Percentiles rank a stretch among this genome's conserved stretches.
These are phyloP conservation scores for Tetrapedia diversipes DNA, from an alignment of 2,888 invertebrate genomes.

Conservation along the genomic window DNA sequence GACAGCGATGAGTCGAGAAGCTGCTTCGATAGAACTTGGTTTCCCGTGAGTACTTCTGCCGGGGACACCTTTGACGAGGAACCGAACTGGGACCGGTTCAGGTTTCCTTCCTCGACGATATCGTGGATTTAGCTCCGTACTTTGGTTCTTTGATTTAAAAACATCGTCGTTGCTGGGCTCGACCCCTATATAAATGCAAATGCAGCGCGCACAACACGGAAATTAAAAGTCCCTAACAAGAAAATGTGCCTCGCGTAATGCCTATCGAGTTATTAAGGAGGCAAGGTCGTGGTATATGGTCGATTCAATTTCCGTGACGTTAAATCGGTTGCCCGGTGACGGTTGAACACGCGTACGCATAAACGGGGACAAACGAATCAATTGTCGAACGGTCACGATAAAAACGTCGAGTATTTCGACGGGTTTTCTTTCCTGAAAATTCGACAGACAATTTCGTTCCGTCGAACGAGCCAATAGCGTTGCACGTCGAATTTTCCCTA, in stretches of 20 bases:
- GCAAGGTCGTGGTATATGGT: not conserved
- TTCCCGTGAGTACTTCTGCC: too few species aligned
- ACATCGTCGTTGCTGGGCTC: constrained; percentile 27
- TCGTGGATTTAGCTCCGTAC: too few species aligned
- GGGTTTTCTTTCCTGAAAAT: not conserved
- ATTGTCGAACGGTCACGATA: constrained; percentile 6
- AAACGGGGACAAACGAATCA: constrained; percentile 20
- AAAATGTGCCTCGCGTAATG: not conserved
- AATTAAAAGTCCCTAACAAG: constrained; percentile 56
- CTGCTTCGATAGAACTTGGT: not conserved
- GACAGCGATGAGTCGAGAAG: not conserved
- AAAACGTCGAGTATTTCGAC: not conserved
- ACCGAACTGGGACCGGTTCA: too few species aligned
- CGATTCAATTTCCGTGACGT: constrained; percentile 40
- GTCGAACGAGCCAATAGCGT: not conserved
- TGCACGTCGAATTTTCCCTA: not conserved
- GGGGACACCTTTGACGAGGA: not conserved
- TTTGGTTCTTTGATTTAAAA: constrained; percentile 64
- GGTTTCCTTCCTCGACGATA: too few species aligned
- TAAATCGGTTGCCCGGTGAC: not conserved
- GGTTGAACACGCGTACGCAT: too few species aligned
- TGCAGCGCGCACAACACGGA: constrained; percentile 33
- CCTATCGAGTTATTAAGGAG: constrained; percentile 32
- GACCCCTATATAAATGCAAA: constrained; percentile 65
- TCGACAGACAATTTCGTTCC: constrained; percentile 6